These are phyloP conservation scores for Symphodus melops DNA, from an alignment of 2,113 vertebrate species.

Conservation along the genomic window DNA sequence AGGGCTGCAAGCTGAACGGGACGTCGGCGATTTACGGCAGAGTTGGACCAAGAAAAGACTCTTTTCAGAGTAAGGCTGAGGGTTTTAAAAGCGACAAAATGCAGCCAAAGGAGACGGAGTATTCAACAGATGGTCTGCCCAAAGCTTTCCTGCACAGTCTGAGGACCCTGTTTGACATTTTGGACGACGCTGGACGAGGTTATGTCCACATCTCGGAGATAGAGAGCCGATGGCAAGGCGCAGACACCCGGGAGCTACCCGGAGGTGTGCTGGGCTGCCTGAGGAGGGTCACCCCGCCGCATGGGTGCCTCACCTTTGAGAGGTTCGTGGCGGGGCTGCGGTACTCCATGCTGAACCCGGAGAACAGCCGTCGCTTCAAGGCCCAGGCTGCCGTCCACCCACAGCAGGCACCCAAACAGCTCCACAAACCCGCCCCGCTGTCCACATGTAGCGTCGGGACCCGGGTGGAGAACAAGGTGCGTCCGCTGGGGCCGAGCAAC, in stretches of 20 bases:
- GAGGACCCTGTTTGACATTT: constrained; percentile 93
- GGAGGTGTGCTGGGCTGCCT: constrained; percentile 90
- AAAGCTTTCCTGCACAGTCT: constrained; percentile 92
- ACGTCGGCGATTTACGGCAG: constrained; percentile 53
- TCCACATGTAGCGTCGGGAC: constrained; percentile 51
- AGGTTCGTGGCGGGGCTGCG: constrained; percentile 92
- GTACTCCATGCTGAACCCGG: constrained; percentile 85
- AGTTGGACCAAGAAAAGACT: constrained; percentile 58
- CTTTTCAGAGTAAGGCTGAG: constrained; percentile 20
- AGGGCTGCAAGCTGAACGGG: constrained; percentile 66
- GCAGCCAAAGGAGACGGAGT: constrained; percentile 75
- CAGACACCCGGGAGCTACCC: constrained; percentile 88
- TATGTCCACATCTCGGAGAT: constrained; percentile 95
- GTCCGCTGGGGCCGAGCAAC: constrained; percentile 84
- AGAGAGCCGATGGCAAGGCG: constrained; percentile 93
- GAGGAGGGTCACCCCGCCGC: constrained; percentile 87
- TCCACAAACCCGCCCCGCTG: constrained; percentile 57
- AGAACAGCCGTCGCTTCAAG: constrained; percentile 62
- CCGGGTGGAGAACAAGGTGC: constrained; percentile 78
- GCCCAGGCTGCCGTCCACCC: constrained; percentile 68
- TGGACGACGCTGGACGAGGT: constrained; percentile 90
- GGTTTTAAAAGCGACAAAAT: constrained; percentile 48
- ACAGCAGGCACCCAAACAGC: constrained; percentile 51
- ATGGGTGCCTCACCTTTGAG: constrained; percentile 94
- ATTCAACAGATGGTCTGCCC: constrained; percentile 86